Base-by-base conservation (phyloP, 2,113 vertebrate species). In the Brachyhypopomus gauderio region DNA sequence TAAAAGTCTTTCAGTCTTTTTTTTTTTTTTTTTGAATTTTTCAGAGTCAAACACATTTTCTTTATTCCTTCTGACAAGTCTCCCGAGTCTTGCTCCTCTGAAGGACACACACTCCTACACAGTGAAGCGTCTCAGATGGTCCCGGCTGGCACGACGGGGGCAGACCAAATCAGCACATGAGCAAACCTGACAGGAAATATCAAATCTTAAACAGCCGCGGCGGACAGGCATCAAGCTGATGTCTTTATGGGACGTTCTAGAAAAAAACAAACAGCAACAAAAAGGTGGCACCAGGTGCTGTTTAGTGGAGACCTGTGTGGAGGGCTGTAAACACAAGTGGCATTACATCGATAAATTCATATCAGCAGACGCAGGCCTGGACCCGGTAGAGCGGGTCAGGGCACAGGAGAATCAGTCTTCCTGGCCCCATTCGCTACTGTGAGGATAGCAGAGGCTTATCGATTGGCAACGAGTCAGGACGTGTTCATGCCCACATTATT, bases 401-500 rank as follows among this genome's bases (percentile, higher is more conserved):
- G 75, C 71, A 41, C 41, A 14, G 62, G 75, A 78, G 75, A 45
- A 82, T 70, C 66, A 78, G 75, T 62, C 70, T 56, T 59, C 76
- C 72, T n/a, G 27, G 70, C 36, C 45, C 19, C 5, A 17, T 72
- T 58, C 23, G 20, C 56, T 72, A 66, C 38, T 23, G 63, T 76
- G 80, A 56, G 62, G 55, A 64, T 60, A 62, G 60, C 55, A 36
- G 3, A 60, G 79, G 48, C 58, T 19, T 79, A 85, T 85, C 55
- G 84, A 85, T 78, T 78, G 55, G 27, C 79, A 52, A 58, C 79
- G 69, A 77, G 75, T 81, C 52, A 9, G 63, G 73, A 71, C 48
- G 64, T 84, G 74, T 72, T 78, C 59, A 30, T 81, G 36, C 64
- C 71, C 22, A 77, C 84, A 72, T 85, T 77, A 85, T 73, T 77